Evolutionary conservation across 2,888 invertebrate genomes (phyloP), one percentile per base, ranked within the genome.

Genomic region (Ferrisia virgata): DNA sequence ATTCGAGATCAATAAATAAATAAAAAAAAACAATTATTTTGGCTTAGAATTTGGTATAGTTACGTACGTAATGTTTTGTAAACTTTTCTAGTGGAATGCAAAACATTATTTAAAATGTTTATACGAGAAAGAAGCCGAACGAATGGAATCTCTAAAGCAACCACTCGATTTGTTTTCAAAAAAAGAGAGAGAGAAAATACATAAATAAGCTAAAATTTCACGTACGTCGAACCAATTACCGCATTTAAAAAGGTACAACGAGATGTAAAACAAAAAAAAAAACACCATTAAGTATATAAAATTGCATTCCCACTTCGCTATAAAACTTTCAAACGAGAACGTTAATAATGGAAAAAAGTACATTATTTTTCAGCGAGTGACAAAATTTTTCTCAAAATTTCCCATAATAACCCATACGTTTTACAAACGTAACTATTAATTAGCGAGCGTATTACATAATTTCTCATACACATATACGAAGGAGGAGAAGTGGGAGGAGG

Each of bases 361-460:
- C 18, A 64, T 64, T 28, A 28, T 13, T 28, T 64, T 25, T 28
- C 15, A 15, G 28, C 13, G 15, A 28, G 15, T 64, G 64, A 64
- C 64, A 64, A 64, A 64, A 64, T 28, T 64, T 64, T 64, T 64
- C n/a, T n/a, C 64, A 64, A 64, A 64, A 64, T 64, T 64, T 64
- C 64, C 64, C 64, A 64, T 53, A 53, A n/a, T 2, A 22, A n/a
- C 11, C n/a, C 6, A 47, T n/a, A 47, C 53, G 53, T 28, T 31
- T 25, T 25, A 58, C 25, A 58, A 58, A 25, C 58, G 25, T 11
- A 22, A 15, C 72, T 36, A 76, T 76, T 76, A 76, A 76, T 76
- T 76, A 76, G 72, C 36, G 18, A 33, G 72, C 28, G n/a, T n/a
- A 76, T 76, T 76, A 76, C 72, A 36, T 76, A 76, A 76, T 76